A percentile compares a stretch with the other conserved stretches of the same genome.
Conservation (phyloP, 2,888 invertebrate genomes). For the Hoplodrina blanda region DNA sequence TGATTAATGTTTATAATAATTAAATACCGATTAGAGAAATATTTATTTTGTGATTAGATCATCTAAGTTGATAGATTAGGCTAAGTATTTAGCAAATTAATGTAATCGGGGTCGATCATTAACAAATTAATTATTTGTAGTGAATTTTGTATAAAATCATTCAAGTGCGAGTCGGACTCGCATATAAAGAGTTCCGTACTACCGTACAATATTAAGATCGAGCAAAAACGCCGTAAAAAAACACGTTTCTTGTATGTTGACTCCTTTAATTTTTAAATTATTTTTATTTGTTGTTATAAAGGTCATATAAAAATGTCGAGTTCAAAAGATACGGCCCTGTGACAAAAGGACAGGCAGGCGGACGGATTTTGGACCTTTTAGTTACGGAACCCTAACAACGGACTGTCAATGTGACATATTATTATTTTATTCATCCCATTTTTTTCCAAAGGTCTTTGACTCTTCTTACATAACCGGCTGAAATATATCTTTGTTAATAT, state of each 20-base stretch:
- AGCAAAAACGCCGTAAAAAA: too few species aligned
- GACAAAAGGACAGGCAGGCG: too few species aligned
- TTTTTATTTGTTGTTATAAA: too few species aligned
- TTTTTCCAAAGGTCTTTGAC: slow-evolving; percentile 36
- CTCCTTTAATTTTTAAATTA: too few species aligned
- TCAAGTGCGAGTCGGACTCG: too few species aligned
- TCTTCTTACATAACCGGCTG: slow-evolving; percentile 30
- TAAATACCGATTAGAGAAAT: not conserved
- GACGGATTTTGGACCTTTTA: too few species aligned
- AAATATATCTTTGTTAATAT: slow-evolving; percentile 27
- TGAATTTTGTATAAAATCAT: too few species aligned
- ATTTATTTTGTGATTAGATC: not conserved
- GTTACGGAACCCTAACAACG: not conserved
- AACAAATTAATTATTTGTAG: not conserved
- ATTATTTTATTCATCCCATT: not conserved
- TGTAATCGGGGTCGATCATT: not conserved
- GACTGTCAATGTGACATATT: not conserved
- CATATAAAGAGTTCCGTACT: too few species aligned
- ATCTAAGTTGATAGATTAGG: not conserved
- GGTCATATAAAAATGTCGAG: too few species aligned
- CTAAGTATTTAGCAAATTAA: not conserved
- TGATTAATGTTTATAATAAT: not conserved
- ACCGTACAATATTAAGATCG: too few species aligned
- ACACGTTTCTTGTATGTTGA: too few species aligned
- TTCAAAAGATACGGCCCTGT: too few species aligned